Evolutionary conservation across 2,113 vertebrate species (phyloP).

Genomic region (Microtus montanus): DNA sequence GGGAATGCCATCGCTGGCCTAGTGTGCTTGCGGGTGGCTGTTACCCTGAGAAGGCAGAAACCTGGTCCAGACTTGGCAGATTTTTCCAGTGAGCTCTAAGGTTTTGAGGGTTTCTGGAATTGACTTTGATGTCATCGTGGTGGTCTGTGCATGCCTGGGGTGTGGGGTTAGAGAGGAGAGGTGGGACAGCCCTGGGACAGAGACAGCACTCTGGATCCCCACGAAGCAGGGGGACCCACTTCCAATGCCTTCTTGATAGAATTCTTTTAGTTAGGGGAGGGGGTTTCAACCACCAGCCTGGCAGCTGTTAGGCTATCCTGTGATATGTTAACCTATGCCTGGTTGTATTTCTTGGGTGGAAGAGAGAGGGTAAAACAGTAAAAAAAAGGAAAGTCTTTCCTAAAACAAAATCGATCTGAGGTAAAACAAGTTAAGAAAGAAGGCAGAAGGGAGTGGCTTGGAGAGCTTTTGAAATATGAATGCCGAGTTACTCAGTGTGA

Average conservation of each 20-base stretch:
- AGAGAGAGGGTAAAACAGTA: neutral
- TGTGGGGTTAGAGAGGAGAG: slow-evolving; percentile 52
- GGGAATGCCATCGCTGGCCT: neutral
- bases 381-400: neutral
- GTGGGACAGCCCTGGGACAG: slow-evolving; percentile 56
- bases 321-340: too few species aligned
- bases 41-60: slow-evolving; percentile 46
- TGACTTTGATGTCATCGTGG: neutral
- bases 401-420: neutral
- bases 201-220: slow-evolving; percentile 62
- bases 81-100: slow-evolving; percentile 63
- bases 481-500: neutral
- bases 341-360: neutral
- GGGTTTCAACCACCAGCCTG: slow-evolving; percentile 37
- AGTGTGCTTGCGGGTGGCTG: slow-evolving; percentile 60
- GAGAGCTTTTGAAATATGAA: neutral
- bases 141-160: neutral
- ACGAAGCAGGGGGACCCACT: slow-evolving; percentile 66
- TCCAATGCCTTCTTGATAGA: slow-evolving; percentile 77
- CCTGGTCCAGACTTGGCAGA: slow-evolving; percentile 47
- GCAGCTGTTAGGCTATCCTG: neutral
- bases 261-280: slow-evolving; percentile 80
- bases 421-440: neutral
- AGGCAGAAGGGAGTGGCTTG: neutral
- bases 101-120: slow-evolving; percentile 72